phyloP scores from a whole-genome alignment of 2,113 vertebrate genomes.

The Coturnix japonica region DNA sequence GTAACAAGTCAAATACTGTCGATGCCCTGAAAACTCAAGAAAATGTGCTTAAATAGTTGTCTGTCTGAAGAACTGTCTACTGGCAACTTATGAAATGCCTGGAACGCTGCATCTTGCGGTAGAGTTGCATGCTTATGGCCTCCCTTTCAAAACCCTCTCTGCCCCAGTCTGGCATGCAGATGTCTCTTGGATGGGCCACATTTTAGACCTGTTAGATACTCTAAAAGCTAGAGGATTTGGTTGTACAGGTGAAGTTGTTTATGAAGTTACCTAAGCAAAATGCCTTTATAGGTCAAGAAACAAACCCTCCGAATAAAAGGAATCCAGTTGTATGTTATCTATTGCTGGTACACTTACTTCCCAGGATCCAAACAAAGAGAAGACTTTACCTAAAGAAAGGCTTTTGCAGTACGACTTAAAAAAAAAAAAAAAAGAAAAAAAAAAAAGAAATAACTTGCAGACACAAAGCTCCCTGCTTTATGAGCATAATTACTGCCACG shows the following conservation, averaged over 20 bases:
- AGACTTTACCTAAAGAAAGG: neutral
- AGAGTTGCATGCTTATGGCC: accelerated
- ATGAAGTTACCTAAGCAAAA: neutral
- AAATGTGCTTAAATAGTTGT: neutral
- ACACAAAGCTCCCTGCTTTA: neutral
- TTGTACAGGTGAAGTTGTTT: neutral
- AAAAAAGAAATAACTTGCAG: neutral
- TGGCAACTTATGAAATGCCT: neutral
- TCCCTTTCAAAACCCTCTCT: neutral
- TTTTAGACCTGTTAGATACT: neutral
- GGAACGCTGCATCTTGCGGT: neutral
- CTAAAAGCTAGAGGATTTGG: neutral
- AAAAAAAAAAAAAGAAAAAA: no score
- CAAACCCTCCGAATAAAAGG: neutral
- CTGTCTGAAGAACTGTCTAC: neutral
- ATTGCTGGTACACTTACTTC: neutral
- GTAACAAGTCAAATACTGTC: neutral
- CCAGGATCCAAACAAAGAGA: neutral
- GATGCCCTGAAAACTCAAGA: neutral
- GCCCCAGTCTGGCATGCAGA: neutral
- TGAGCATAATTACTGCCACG: neutral
- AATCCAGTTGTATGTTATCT: neutral
- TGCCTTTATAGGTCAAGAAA: neutral
- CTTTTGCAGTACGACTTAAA: accelerated
- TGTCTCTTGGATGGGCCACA: neutral